These are phyloP conservation scores for Rhinogobius similis DNA, from an alignment of 2,113 vertebrate species.

Conservation along the genomic window DNA sequence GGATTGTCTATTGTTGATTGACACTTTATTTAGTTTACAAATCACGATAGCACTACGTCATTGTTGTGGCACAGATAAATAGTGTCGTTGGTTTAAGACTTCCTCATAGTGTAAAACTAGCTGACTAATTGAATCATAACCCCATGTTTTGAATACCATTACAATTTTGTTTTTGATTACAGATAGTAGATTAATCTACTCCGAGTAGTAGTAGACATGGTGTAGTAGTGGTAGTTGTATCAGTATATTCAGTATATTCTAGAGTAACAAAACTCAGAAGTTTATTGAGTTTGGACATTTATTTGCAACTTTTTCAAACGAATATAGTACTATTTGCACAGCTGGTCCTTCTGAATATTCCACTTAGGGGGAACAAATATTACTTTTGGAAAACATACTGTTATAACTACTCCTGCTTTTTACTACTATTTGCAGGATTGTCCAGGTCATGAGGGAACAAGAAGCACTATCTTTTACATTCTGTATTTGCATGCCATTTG, in stretches of 20 bases:
- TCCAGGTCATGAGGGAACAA: background rate
- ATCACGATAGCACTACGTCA: too few species aligned
- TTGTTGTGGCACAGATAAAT: too few species aligned
- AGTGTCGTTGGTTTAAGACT: background rate
- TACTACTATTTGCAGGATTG: background rate
- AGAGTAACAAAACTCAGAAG: background rate
- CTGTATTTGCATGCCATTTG: background rate
- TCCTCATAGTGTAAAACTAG: background rate
- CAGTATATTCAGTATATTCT: background rate
- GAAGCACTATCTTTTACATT: background rate
- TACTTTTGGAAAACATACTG: too few species aligned
- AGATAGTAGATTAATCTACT: too few species aligned
- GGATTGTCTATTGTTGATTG: too few species aligned
- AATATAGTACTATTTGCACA: background rate
- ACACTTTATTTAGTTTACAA: background rate
- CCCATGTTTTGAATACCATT: background rate
- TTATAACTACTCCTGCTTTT: background rate
- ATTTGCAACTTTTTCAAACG: background rate
- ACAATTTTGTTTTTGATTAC: background rate
- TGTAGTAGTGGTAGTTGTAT: background rate
- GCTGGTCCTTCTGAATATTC: background rate
- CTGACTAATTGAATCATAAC: background rate
- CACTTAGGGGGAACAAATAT: too few species aligned
- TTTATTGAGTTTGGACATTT: background rate
- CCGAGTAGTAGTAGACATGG: background rate